A percentile compares a stretch with the other conserved stretches of the same genome.
phyloP scores from a whole-genome alignment of 2,113 vertebrate species.

The Machaerirhynchus nigripectus region DNA sequence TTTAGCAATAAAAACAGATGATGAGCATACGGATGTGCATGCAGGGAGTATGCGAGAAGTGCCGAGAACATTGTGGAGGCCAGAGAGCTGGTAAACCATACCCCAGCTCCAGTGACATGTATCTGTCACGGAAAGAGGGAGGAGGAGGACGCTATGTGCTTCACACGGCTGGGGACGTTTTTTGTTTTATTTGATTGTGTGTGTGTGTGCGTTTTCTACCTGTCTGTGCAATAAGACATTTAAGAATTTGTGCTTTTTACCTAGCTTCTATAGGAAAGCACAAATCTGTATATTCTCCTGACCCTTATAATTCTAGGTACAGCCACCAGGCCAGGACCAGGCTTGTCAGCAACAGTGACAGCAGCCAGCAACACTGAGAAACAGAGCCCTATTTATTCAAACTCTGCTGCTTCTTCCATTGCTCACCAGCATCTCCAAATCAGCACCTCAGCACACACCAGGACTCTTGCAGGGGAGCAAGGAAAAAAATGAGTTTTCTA shows the following conservation, averaged over 20 bases:
- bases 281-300: not conserved
- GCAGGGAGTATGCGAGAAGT: not conserved
- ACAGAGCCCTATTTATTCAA: not conserved
- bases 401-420: not conserved
- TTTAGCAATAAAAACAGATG: conserved; percentile 70
- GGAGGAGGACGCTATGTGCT: not conserved
- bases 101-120: not conserved
- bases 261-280: not conserved
- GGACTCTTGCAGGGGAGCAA: not conserved
- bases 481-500: not conserved
- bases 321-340: not conserved
- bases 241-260: not conserved
- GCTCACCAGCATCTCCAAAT: not conserved
- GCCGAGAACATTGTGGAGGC: not conserved
- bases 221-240: not conserved
- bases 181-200: not conserved
- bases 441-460: not conserved
- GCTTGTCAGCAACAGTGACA: not conserved
- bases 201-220: not conserved
- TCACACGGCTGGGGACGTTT: not conserved
- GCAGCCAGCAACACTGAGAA: not conserved
- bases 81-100: not conserved
- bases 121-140: not conserved
- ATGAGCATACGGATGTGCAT: conserved; percentile 54
- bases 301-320: not conserved